Base-by-base conservation (phyloP, 1,140 invertebrate genomes). In the Nixonia krombeini region DNA sequence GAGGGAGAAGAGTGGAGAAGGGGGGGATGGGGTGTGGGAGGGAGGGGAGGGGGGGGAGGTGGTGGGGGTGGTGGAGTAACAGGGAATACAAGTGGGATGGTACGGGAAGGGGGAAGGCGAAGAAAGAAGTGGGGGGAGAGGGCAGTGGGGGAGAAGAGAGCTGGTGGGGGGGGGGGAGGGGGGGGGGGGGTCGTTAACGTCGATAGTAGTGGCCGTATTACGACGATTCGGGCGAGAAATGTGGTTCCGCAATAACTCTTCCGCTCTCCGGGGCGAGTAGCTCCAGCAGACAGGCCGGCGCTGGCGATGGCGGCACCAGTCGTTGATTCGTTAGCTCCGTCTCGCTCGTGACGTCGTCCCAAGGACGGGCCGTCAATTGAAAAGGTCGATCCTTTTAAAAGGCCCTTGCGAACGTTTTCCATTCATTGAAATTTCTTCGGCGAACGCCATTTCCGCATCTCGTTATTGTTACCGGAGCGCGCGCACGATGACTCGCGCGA, bases 371-470 rank as follows among this genome's bases (percentile, higher is more conserved):
- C 65, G 74, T 83, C 73, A 76, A 84, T 84, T 84, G 81, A 81
- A 78, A 83, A 84, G 81, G 74, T 84, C 78, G 78, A 80, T 82
- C 73, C 70, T 84, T 84, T 84, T 82, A 82, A 81, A 57, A 67
- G 74, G 69, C 71, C 72, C 74, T 81, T 67, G 25, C 62, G 64
- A 59, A 71, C 73, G 73, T 83, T 82, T 82, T 79, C 63, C 76
- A 81, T 82, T 83, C 77, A 84, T 82, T 79, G 70, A 78, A 79
- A 82, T 81, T 80, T 78, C 77, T 76, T 78, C 65, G 68, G 45
- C 58, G 64, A 69, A 66, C 62, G 63, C 57, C 41, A 75, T 77
- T 78, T 77, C 70, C 72, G 68, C 47, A 59, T 67, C 49, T 61
- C 73, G 55, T 73, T 73, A 74, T 70, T 69, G 66, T 63, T 64